These are phyloP conservation scores for Microctenopoma stevenorrisi DNA, from an alignment of 2,797 vertebrate species.

Conservation along the genomic window DNA sequence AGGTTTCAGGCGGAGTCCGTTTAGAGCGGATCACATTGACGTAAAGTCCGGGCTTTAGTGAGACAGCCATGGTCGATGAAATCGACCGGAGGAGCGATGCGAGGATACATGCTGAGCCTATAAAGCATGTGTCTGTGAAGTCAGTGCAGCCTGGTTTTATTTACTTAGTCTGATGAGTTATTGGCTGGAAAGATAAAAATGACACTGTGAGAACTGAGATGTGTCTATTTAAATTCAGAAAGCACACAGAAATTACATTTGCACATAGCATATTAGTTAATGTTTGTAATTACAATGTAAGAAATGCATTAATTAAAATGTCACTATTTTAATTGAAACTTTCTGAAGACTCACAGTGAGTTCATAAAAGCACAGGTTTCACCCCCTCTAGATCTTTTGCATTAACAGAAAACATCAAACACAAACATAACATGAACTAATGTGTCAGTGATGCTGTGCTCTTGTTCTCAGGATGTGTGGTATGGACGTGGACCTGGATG, in stretches of 20 bases:
- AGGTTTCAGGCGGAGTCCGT: constrained; percentile 33
- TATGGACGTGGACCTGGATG: constrained; percentile 78
- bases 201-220: background rate
- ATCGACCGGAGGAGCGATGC: constrained; percentile 38
- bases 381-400: background rate
- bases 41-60: constrained; percentile 17
- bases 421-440: background rate
- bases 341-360: background rate
- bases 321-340: background rate
- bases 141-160: constrained; percentile 34
- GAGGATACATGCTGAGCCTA: constrained; percentile 13
- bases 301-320: background rate
- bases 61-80: constrained; percentile 52
- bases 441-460: background rate
- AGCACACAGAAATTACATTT: background rate
- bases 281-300: background rate
- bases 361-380: background rate
- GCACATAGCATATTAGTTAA: background rate
- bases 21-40: constrained; percentile 29
- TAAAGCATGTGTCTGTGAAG: constrained; percentile 1
- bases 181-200: constrained; percentile 9
- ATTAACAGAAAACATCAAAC: background rate
- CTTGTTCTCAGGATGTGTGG: constrained; percentile 80
- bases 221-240: background rate
- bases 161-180: constrained; percentile 54